A percentile compares a stretch with the other conserved stretches of the same genome.
phyloP scores from a whole-genome alignment of 1,140 invertebrate genomes.

The Drosophila yakuba region DNA sequence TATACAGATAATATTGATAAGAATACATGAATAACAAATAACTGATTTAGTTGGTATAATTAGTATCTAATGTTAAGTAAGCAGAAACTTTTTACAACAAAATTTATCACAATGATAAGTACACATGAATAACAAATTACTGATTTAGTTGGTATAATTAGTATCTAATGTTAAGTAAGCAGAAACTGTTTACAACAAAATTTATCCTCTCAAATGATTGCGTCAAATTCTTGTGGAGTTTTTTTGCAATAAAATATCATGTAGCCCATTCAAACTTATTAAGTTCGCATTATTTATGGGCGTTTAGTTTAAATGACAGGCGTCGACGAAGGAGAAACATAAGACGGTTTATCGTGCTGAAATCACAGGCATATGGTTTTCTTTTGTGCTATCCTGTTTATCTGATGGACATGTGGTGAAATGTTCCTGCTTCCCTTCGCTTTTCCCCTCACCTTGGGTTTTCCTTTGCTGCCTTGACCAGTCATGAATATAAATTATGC shows the following conservation, averaged over 20 bases:
- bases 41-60: too few species aligned
- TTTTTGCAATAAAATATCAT: conserved; percentile 7
- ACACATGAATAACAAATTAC: too few species aligned
- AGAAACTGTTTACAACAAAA: too few species aligned
- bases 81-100: too few species aligned
- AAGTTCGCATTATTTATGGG: conserved; percentile 65
- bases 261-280: conserved; percentile 23
- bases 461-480: conserved; percentile 21
- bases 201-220: too few species aligned
- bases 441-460: not conserved
- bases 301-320: conserved; percentile 41
- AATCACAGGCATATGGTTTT: conserved; percentile 57
- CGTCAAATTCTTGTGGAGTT: not conserved
- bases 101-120: too few species aligned
- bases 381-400: conserved; percentile 34
- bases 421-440: not conserved
- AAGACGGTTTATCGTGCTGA: conserved; percentile 56
- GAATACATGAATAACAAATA: too few species aligned
- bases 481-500: conserved; percentile 69
- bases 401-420: conserved; percentile 25
- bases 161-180: too few species aligned
- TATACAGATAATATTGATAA: too few species aligned
- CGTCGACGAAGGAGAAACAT: conserved; percentile 2
- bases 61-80: too few species aligned
- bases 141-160: too few species aligned